Percentiles rank a stretch among this genome's conserved stretches.
Evolutionary conservation across 2,888 invertebrate genomes (phyloP).

Genomic region (Ctena decussata): DNA sequence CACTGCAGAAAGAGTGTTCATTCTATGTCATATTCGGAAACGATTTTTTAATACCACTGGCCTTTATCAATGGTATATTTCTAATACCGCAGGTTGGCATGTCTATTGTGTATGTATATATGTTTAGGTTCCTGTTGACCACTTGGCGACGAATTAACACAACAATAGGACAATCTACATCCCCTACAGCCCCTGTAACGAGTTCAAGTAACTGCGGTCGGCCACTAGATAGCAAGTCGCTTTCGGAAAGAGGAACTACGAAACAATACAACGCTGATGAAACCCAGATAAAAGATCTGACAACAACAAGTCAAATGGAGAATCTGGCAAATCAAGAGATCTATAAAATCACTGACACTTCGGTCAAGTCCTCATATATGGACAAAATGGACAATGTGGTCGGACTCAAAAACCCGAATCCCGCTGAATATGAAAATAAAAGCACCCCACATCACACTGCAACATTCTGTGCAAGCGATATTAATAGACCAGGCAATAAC

Average conservation of each 20-base stretch:
- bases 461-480: not conserved
- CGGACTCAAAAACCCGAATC: not conserved
- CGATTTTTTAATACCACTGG: not conserved
- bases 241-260: not conserved
- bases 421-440: not conserved
- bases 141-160: not conserved
- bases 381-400: not conserved
- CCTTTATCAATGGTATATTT: not conserved
- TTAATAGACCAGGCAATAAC: not conserved
- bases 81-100: not conserved
- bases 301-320: not conserved
- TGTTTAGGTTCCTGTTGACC: not conserved
- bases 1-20: not conserved
- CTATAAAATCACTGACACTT: not conserved
- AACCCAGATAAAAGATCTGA: not conserved
- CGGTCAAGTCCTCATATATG: not conserved
- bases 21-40: not conserved
- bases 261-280: not conserved
- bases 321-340: not conserved
- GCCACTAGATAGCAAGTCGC: not conserved
- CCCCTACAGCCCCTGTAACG: not conserved
- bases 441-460: not conserved
- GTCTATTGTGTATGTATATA: not conserved
- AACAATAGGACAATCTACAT: not conserved
- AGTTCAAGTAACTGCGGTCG: not conserved